Conservation (phyloP, 2,113 vertebrate species). For the Caranx ignobilis region DNA sequence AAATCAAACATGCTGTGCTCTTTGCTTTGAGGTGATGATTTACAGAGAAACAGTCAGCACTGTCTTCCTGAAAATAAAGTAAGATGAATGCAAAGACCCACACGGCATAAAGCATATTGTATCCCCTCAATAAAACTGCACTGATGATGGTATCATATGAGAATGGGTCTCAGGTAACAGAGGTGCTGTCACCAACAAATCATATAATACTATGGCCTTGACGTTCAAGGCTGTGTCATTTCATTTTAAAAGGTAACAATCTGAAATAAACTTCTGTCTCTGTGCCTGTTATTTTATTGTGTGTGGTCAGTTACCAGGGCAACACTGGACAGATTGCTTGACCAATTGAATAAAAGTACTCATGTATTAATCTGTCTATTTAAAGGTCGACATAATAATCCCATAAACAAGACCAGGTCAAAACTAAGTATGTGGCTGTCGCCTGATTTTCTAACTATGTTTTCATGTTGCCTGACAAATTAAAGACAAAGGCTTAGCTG, state of each 20-base stretch:
- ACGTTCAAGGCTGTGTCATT: background rate
- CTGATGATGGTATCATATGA: background rate
- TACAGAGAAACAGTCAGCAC: background rate
- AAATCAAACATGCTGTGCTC: conserved; percentile 23
- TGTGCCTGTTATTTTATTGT: background rate
- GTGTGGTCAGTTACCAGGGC: background rate
- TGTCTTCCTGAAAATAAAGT: background rate
- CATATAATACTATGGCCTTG: background rate
- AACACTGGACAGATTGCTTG: background rate
- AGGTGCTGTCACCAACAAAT: background rate
- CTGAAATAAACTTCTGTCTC: background rate
- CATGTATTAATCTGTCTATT: background rate
- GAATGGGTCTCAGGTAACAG: background rate
- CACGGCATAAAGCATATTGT: background rate
- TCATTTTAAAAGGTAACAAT: conserved; percentile 3
- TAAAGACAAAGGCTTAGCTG: too few relatives aligned
- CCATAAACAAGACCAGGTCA: background rate
- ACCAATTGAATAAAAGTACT: background rate
- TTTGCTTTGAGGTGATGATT: conserved; percentile 53
- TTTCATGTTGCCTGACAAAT: too few relatives aligned
- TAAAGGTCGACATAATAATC: background rate
- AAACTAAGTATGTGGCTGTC: too few relatives aligned
- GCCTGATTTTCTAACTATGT: too few relatives aligned
- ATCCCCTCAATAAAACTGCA: conserved; percentile 8
- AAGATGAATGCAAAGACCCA: background rate